Conservation (phyloP, 2,888 invertebrate species). For the Eupithecia tripunctaria region DNA sequence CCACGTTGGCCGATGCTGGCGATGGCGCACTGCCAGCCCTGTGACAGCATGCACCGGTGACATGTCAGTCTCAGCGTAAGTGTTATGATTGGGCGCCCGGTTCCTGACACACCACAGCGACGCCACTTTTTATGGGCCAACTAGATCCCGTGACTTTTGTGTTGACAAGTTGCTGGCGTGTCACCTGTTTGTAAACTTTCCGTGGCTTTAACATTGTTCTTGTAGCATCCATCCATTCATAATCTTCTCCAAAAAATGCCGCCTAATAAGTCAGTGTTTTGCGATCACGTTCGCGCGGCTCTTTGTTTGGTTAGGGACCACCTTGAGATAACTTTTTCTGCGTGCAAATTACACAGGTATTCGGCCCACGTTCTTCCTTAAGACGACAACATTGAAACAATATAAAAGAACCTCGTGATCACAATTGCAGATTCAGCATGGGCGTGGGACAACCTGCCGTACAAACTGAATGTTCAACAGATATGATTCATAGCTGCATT, state of each 20-base stretch:
- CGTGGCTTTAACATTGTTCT: not conserved
- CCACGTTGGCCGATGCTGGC: conserved; percentile 25
- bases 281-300: conserved; percentile 3
- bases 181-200: conserved; percentile 3
- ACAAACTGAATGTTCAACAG: conserved; percentile 12
- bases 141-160: conserved; percentile 34
- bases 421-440: conserved; percentile 34
- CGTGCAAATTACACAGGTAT: conserved; percentile 20
- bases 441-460: conserved; percentile 33
- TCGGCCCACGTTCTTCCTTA: conserved; percentile 34
- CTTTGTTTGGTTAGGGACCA: not conserved
- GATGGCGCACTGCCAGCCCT: conserved; percentile 49
- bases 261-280: not conserved
- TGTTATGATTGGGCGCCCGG: conserved; percentile 24
- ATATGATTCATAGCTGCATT: conserved; percentile 25
- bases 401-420: conserved; percentile 32
- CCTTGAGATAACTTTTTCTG: conserved; percentile 14
- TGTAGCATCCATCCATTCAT: not conserved
- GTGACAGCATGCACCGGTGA: conserved; percentile 14
- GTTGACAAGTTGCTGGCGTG: conserved; percentile 1
- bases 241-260: not conserved
- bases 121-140: conserved; percentile 19
- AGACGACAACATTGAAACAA: conserved; percentile 33
- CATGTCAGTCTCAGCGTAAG: conserved; percentile 31
- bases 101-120: conserved; percentile 12